phyloP scores from a whole-genome alignment of 2,797 vertebrate species.

The Tarsius wallacei region DNA sequence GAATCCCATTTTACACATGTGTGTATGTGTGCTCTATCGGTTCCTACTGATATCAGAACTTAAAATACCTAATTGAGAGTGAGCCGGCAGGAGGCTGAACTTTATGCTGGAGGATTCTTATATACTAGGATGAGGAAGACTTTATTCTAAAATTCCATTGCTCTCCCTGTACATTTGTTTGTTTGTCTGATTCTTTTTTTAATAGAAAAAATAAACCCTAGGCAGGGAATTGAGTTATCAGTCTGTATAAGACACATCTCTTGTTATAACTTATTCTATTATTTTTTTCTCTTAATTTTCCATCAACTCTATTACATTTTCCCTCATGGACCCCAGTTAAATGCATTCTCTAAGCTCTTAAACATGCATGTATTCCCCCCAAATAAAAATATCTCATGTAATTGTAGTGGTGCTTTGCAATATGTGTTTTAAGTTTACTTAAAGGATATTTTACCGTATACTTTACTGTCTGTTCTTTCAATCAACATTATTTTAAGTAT shows the following conservation, averaged over 20 bases:
- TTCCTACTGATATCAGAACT: neutral
- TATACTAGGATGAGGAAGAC: neutral
- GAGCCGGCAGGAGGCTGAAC: neutral
- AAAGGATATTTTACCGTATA: neutral
- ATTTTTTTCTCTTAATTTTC: constrained; percentile 6
- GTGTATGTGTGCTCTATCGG: neutral
- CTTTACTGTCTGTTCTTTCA: neutral
- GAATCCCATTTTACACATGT: neutral
- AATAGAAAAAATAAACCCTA: neutral
- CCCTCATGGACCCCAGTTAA: neutral
- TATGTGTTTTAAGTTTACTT: neutral
- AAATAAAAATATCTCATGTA: neutral
- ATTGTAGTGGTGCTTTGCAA: neutral
- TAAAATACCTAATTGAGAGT: neutral
- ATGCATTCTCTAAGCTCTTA: neutral
- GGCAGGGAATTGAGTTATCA: neutral
- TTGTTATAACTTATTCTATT: neutral
- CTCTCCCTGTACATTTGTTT: neutral
- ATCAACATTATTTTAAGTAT: neutral
- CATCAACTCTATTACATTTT: constrained; percentile 17
- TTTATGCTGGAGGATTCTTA: constrained; percentile 1
- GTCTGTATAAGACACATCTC: neutral
- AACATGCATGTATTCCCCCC: neutral
- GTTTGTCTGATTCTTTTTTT: neutral
- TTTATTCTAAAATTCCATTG: constrained; percentile 39